phyloP scores from a whole-genome alignment of 2,113 vertebrate species.

The Trichomycterus rosablanca region DNA sequence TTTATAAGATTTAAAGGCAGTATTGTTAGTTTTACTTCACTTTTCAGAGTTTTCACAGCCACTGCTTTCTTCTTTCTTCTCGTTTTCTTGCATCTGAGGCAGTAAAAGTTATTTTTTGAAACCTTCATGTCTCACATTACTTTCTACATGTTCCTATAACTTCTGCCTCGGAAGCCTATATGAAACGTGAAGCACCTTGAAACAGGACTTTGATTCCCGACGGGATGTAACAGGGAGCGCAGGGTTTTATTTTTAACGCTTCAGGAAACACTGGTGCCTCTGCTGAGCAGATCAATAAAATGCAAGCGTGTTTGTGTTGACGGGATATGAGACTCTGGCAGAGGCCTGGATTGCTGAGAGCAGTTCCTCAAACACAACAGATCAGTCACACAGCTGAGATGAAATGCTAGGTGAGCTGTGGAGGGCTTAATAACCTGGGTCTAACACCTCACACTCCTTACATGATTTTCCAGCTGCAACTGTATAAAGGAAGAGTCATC shows the following conservation, averaged over 20 bases:
- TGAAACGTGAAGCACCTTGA: not conserved
- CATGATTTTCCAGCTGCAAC: not conserved
- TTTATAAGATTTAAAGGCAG: no score
- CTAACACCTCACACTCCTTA: no score
- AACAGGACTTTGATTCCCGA: not conserved
- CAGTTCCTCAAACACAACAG: constrained; percentile 8
- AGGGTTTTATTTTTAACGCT: not conserved
- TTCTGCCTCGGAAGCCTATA: no score
- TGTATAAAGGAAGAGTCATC: no score
- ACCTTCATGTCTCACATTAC: no score
- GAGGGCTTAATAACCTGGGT: constrained; percentile 1
- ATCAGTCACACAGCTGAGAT: constrained; percentile 4
- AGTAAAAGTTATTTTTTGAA: no score
- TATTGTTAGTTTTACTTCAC: no score
- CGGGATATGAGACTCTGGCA: not conserved
- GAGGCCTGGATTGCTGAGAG: constrained; percentile 12
- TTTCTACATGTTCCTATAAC: no score
- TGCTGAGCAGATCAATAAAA: constrained; percentile 12
- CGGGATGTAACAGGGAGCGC: not conserved
- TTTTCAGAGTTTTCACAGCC: no score
- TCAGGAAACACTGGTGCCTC: not conserved
- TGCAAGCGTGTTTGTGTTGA: not conserved
- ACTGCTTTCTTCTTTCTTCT: no score
- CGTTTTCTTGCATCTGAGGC: no score
- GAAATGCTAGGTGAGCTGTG: not conserved